Conservation (phyloP, 1,140 invertebrate genomes). For the Halictus rubicundus region DNA sequence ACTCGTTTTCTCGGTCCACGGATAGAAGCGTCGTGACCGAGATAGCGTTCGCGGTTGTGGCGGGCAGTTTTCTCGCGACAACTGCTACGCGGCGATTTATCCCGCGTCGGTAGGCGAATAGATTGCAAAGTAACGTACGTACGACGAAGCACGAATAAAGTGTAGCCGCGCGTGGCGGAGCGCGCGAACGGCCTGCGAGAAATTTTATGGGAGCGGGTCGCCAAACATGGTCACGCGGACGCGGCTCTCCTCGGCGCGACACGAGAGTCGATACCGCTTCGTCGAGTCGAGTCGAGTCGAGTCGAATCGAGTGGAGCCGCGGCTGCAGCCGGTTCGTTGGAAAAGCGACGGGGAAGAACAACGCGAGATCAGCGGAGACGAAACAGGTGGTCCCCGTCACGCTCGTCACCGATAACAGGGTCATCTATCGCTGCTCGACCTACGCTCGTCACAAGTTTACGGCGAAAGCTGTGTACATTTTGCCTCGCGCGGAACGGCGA, state of each 20-base stretch:
- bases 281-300: no score
- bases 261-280: neutral
- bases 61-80: slow-evolving; percentile 53
- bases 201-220: slow-evolving; percentile 68
- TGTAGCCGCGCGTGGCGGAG: neutral
- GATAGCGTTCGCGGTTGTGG: neutral
- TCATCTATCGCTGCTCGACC: slow-evolving; percentile 45
- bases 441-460: slow-evolving; percentile 25
- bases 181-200: slow-evolving; percentile 38
- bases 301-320: no score
- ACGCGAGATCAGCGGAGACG: neutral
- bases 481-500: neutral
- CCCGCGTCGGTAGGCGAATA: slow-evolving; percentile 47
- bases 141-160: slow-evolving; percentile 4
- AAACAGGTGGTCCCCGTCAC: slow-evolving; percentile 56
- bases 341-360: neutral
- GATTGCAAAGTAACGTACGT: slow-evolving; percentile 19
- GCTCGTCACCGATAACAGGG: slow-evolving; percentile 46
- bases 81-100: slow-evolving; percentile 63
- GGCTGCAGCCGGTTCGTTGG: neutral
- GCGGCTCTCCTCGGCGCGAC: slow-evolving; percentile 28
- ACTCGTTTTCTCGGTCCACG: slow-evolving; percentile 4
- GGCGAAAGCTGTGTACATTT: neutral
- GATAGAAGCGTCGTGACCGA: slow-evolving; percentile 16
- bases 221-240: slow-evolving; percentile 68